Evolutionary conservation across 1,140 invertebrate genomes (phyloP).

Genomic region (Eupeodes corollae): DNA sequence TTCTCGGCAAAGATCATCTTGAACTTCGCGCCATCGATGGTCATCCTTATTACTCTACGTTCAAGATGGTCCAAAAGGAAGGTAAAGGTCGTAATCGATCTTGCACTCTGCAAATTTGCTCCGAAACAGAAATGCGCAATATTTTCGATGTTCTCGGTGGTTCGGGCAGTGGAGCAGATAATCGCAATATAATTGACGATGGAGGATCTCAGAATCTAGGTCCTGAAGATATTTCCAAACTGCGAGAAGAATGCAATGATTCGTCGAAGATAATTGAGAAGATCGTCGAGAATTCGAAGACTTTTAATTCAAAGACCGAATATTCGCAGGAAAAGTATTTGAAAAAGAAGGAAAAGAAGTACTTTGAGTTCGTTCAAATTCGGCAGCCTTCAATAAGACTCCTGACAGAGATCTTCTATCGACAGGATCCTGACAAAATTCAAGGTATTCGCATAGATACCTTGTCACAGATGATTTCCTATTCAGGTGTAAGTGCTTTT

Average conservation of each 20-base stretch:
- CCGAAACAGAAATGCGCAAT: slow-evolving; percentile 39
- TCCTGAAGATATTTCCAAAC: slow-evolving; percentile 64
- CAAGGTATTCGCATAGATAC: slow-evolving; percentile 73
- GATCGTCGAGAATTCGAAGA: slow-evolving; percentile 79
- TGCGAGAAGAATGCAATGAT: slow-evolving; percentile 58
- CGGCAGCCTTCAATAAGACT: slow-evolving; percentile 61
- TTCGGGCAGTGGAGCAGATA: slow-evolving; percentile 59
- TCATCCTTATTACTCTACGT: slow-evolving; percentile 63
- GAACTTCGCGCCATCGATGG: slow-evolving; percentile 57
- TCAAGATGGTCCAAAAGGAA: slow-evolving; percentile 58
- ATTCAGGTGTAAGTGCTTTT: slow-evolving; percentile 64
- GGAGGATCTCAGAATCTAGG: slow-evolving; percentile 76
- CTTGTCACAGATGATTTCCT: slow-evolving; percentile 73
- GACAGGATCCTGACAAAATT: slow-evolving; percentile 62
- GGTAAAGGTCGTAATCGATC: slow-evolving; percentile 40
- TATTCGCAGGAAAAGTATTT: slow-evolving; percentile 92
- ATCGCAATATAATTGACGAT: slow-evolving; percentile 73
- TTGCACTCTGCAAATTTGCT: slow-evolving; percentile 45
- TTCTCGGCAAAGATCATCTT: slow-evolving; percentile 58
- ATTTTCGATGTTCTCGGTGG: slow-evolving; percentile 43
- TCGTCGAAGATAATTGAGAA: slow-evolving; percentile 76
- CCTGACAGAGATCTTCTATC: slow-evolving; percentile 68
- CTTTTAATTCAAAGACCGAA: slow-evolving; percentile 76
- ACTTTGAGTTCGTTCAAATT: slow-evolving; percentile 67
- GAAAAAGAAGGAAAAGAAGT: slow-evolving; percentile 86